phyloP scores from a whole-genome alignment of 2,888 invertebrate species.

The Scaeva pyrastri region DNA sequence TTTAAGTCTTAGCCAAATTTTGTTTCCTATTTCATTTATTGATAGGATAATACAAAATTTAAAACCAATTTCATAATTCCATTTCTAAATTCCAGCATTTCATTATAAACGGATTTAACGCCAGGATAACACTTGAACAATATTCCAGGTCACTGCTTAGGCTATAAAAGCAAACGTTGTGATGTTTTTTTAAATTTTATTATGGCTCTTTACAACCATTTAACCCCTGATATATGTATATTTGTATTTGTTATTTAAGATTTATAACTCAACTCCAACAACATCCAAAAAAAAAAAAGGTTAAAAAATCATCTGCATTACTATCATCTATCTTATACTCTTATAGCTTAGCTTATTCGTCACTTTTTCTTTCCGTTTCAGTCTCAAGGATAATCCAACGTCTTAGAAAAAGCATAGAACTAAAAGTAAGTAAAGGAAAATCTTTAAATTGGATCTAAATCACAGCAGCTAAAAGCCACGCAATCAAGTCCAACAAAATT shows the following conservation, averaged over 20 bases:
- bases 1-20: too few relatives aligned
- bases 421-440: slow-evolving; percentile 31
- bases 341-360: slow-evolving; percentile 58
- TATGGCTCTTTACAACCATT: neutral
- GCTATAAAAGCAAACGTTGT: too few relatives aligned
- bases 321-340: slow-evolving; percentile 6
- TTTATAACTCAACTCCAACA: neutral
- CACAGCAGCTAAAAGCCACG: slow-evolving; percentile 48
- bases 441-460: slow-evolving; percentile 75
- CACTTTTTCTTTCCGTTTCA: slow-evolving; percentile 44
- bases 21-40: too few relatives aligned
- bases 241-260: neutral
- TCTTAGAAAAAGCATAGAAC: slow-evolving; percentile 17
- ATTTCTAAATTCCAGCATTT: too few relatives aligned
- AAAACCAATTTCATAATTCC: too few relatives aligned
- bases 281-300: neutral
- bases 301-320: neutral
- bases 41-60: too few relatives aligned
- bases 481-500: slow-evolving; percentile 56
- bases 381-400: slow-evolving; percentile 35
- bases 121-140: too few relatives aligned
- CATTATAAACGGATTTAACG: too few relatives aligned
- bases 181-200: neutral
- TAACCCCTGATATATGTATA: neutral
- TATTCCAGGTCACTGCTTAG: too few relatives aligned